phyloP scores from a whole-genome alignment of 2,888 invertebrate genomes.

The Conistra vaccinii region DNA sequence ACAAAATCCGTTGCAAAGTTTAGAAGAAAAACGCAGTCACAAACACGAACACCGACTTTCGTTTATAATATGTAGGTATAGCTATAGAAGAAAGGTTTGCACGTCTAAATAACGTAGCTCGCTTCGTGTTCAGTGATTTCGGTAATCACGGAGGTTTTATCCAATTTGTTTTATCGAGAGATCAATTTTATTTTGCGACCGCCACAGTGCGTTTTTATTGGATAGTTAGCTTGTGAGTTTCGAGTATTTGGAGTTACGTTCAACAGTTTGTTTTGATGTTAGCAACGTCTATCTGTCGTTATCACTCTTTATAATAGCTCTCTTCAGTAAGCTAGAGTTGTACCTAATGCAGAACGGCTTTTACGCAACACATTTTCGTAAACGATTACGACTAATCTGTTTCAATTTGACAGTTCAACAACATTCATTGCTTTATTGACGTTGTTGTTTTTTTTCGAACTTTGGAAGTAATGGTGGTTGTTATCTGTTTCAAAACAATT shows the following conservation, averaged over 20 bases:
- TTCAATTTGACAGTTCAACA: no score
- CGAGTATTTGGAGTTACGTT: background rate
- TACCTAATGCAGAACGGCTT: background rate
- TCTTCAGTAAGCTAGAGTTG: background rate
- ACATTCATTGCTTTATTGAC: no score
- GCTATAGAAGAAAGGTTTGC: background rate
- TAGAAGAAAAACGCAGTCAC: background rate
- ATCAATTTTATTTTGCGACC: constrained; percentile 21
- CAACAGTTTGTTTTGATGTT: background rate
- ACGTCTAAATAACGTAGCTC: constrained; percentile 18
- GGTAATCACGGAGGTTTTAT: constrained; percentile 17
- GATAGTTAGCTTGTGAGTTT: constrained; percentile 1
- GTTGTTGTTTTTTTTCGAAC: no score
- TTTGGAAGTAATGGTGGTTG: no score
- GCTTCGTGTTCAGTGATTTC: constrained; percentile 35
- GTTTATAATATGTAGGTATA: background rate
- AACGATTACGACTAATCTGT: no score
- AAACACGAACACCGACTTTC: background rate
- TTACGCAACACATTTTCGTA: no score
- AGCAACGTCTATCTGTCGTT: background rate
- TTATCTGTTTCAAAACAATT: no score
- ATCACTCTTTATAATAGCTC: background rate
- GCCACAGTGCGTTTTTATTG: constrained; percentile 4
- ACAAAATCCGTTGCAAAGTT: background rate
- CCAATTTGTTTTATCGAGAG: constrained; percentile 37